phyloP scores from a whole-genome alignment of 1,140 invertebrate genomes.

The Drosophila sturtevanti region DNA sequence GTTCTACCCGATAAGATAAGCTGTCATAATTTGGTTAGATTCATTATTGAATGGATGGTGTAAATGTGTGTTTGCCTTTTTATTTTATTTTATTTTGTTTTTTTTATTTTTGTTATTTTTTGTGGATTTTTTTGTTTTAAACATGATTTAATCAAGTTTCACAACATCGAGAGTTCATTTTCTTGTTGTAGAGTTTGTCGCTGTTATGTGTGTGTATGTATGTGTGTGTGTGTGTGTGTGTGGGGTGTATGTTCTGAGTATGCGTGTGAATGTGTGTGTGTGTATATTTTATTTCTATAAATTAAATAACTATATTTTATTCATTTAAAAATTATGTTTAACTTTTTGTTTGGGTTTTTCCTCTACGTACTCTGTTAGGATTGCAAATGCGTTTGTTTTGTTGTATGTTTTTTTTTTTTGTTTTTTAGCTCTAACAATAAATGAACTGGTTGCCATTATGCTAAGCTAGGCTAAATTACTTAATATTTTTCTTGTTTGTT shows the following conservation, averaged over 20 bases:
- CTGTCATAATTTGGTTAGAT: slow-evolving; percentile 17
- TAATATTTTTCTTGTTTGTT: background rate
- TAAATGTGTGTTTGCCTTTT: background rate
- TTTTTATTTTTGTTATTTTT: slow-evolving; percentile 36
- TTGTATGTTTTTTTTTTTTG: slow-evolving; percentile 46
- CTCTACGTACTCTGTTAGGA: slow-evolving; percentile 60
- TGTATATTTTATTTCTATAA: slow-evolving; percentile 57
- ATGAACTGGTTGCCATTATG: slow-evolving; percentile 62
- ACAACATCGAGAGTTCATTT: slow-evolving; percentile 83
- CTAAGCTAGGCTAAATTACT: slow-evolving; percentile 63
- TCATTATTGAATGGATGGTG: background rate
- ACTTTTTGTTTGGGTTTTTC: slow-evolving; percentile 75
- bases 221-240: slow-evolving; percentile 14
- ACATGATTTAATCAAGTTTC: slow-evolving; percentile 82
- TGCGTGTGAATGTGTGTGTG: slow-evolving; percentile 24
- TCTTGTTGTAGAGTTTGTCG: slow-evolving; percentile 68
- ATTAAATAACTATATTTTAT: slow-evolving; percentile 71
- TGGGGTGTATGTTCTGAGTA: background rate
- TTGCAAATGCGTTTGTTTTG: slow-evolving; percentile 63
- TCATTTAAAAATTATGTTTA: slow-evolving; percentile 80
- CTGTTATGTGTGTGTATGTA: slow-evolving; percentile 48
- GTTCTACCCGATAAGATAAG: slow-evolving; percentile 17
- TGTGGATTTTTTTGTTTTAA: slow-evolving; percentile 61
- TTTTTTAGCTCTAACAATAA: slow-evolving; percentile 63
- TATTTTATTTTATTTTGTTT: slow-evolving; percentile 25